phyloP scores from a whole-genome alignment of 1,140 invertebrate species.

The Nomia melanderi region DNA sequence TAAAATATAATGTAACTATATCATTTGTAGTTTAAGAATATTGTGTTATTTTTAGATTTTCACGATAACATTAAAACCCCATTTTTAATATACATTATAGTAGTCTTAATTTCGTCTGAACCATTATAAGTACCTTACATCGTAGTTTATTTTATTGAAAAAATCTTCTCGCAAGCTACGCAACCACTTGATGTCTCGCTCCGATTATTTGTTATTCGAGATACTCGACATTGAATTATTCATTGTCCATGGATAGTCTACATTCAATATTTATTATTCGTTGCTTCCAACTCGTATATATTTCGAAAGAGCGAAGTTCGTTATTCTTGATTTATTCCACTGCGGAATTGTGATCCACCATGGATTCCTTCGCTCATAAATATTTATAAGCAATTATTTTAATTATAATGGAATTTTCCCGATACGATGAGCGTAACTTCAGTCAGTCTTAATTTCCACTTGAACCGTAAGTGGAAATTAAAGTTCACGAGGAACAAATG shows the following conservation, averaged over 20 bases:
- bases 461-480: neutral
- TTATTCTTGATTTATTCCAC: neutral
- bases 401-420: neutral
- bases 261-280: slow-evolving; percentile 1
- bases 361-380: neutral
- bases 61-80: too few species aligned
- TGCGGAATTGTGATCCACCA: neutral
- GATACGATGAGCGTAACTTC: neutral
- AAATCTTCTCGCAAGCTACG: neutral
- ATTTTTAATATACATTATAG: too few species aligned
- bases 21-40: too few species aligned
- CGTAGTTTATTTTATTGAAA: neutral
- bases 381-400: slow-evolving; percentile 4
- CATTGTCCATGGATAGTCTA: neutral
- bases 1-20: too few species aligned
- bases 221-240: neutral
- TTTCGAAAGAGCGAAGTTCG: neutral
- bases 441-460: slow-evolving; percentile 6
- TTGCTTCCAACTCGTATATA: neutral
- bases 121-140: too few species aligned
- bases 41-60: too few species aligned
- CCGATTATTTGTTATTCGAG: slow-evolving; percentile 3
- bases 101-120: too few species aligned
- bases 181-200: neutral
- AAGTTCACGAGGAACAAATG: neutral